Base-by-base conservation (phyloP, 2,888 invertebrate species). In the Epirrita christyi region DNA sequence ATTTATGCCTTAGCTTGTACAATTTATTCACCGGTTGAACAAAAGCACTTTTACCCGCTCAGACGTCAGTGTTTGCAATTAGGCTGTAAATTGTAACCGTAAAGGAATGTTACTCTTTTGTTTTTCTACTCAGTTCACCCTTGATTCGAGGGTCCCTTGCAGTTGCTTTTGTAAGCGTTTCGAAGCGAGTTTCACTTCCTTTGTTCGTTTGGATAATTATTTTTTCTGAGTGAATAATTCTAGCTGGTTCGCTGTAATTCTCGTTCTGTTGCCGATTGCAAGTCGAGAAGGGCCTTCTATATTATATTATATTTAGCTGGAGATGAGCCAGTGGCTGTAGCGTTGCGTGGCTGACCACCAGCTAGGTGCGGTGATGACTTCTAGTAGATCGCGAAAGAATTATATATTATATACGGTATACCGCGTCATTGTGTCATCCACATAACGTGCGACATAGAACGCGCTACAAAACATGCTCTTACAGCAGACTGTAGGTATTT, bases 1-100 rank as follows among this genome's bases (percentile, higher is more conserved):
- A 75, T 83, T 76, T 76, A 76, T 77, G 72, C 70, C 70, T 72
- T 72, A 70, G 73, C 72, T 73, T 78, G 73, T 69, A 74, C 74
- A 75, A 75, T 75, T 75, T 71, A 66, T 70, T 70, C 70, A 64
- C 69, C 68, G 72, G 71, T 77, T 73, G 75, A 72, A 76, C 72
- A 9, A 29, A 72, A 72, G 74, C 70, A 69, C 67, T 71, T 69
- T 68, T 68, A 55, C 66, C 61, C 65, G 65, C 66, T 69, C 64
- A 68, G 68, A 70, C 72, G 65, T 66, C 60, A 61, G 65, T 71
- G 66, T 76, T 70, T 68, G 67, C 67, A 68, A 73, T 76, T 78
- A 73, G 69, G 66, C 66, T 70, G 69, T 66, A 62, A 67, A 63
- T 68, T 64, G 63, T 38, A 50, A 53, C 44, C 37, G 48, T 59